Evolutionary conservation across 2,888 invertebrate species (phyloP), one percentile per base, ranked within the genome.

Genomic region (Schrankia costaestrigalis): DNA sequence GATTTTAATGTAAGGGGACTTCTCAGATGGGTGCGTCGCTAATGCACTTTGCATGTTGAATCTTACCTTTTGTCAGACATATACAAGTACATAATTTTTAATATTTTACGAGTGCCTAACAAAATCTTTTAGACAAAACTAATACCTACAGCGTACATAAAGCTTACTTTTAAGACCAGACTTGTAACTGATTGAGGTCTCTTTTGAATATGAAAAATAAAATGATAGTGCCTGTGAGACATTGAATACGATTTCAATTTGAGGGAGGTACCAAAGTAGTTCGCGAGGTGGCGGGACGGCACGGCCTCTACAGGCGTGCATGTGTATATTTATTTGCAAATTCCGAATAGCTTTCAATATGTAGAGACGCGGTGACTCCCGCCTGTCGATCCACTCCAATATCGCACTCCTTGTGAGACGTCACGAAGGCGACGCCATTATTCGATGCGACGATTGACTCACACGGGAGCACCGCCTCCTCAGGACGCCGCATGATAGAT

Each of bases 281-380:
- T 72, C 69, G 71, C 63, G 65, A 68, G 74, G 73, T 69, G 71
- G 73, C 63, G 69, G 61, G 62, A 56, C 53, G 52, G 48, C 37
- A 52, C 58, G 44, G 53, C 41, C 46, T 60, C 60, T 60, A 56
- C 63, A 63, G 68, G 61, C 65, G 62, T 71, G 71, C 73, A 75
- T 78, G 77, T 78, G 77, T 82, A 78, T 84, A 83, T 85, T 84
- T 86, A 84, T 84, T 85, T 84, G 79, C 77, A 74, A 84, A 84
- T 86, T 78, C 79, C 76, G 71, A 84, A 78, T 82, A 78, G 82
- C 78, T 82, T 84, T 84, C 85, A 85, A 84, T 85, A 85, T 81
- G 82, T 82, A 83, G 82, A 79, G 73, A 74, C 77, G 76, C 71
- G 74, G 74, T 75, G 80, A 76, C 69, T 77, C 75, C 74, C 80